Conservation (phyloP, 2,797 vertebrate genomes). For the Poecilia gillii region DNA sequence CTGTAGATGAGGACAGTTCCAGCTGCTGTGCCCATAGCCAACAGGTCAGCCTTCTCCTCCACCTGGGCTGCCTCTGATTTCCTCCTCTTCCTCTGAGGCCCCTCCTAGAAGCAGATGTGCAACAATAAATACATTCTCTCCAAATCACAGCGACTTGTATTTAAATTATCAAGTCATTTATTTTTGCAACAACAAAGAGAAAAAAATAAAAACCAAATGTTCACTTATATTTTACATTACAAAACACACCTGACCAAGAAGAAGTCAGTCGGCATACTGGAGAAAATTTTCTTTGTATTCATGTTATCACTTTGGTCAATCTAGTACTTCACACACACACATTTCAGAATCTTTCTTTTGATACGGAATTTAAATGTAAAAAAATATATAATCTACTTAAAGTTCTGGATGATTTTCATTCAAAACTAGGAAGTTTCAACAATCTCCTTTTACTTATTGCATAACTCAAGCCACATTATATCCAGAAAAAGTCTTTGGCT, state of each 20-base stretch:
- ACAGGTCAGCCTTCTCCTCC: conserved; percentile 86
- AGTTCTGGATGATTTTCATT: neutral
- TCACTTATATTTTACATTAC: neutral
- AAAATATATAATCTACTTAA: too few relatives aligned
- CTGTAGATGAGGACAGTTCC: conserved; percentile 97
- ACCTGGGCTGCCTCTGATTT: conserved; percentile 88
- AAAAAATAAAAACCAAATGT: neutral
- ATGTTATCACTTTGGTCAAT: neutral
- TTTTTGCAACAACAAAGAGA: neutral
- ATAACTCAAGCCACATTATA: neutral
- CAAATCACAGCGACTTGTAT: neutral
- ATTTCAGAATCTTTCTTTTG: too few relatives aligned
- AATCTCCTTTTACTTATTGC: neutral
- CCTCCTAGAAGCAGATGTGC: conserved; percentile 81
- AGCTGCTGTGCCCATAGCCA: conserved; percentile 96
- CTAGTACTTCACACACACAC: neutral
- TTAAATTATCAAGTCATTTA: rapidly evolving
- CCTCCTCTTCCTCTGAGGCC: conserved; percentile 96
- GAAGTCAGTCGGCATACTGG: neutral
- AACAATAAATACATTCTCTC: neutral
- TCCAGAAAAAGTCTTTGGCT: neutral
- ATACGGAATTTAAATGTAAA: too few relatives aligned
- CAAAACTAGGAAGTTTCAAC: neutral
- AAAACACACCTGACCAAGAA: neutral
- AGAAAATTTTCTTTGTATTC: neutral